Percentiles rank a stretch among this genome's conserved stretches.
Evolutionary conservation across 2,888 invertebrate species (phyloP).

Genomic region (Calliopum simillimum): DNA sequence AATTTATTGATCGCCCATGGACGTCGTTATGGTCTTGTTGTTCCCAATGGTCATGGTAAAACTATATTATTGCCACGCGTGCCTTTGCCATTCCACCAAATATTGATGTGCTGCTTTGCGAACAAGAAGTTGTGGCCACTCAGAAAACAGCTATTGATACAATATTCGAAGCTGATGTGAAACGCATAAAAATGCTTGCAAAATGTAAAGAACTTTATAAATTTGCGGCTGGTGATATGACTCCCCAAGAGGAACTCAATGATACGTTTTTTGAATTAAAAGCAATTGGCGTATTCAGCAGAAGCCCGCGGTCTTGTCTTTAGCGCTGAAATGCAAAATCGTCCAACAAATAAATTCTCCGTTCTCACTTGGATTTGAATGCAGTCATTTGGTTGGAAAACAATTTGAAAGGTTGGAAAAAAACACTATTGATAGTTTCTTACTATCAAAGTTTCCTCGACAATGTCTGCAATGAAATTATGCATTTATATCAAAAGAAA

Average conservation of each 20-base stretch:
- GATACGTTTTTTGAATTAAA: too few species aligned
- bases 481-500: conserved; percentile 95
- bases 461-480: conserved; percentile 98
- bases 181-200: too few species aligned
- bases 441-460: conserved; percentile 99
- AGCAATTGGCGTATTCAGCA: conserved; percentile 94
- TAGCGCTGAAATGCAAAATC: conserved; percentile 87
- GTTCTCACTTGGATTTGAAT: conserved; percentile 97
- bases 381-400: conserved; percentile 99
- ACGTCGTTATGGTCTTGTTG: conserved; percentile 95
- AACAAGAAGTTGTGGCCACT: conserved; percentile 97
- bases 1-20: too few species aligned
- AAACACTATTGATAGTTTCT: conserved; percentile 96
- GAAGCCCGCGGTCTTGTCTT: conserved; percentile 98
- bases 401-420: conserved; percentile 98
- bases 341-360: conserved; percentile 89
- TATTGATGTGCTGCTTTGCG: conserved; percentile 95
- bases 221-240: too few species aligned
- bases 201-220: too few species aligned
- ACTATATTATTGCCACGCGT: conserved; percentile 92
- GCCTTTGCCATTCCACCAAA: conserved; percentile 95
- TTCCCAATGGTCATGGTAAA: conserved; percentile 99
- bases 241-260: too few species aligned
- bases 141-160: conserved; percentile 93
- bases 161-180: conserved; percentile 92